These are phyloP conservation scores for Bostrychus sinensis DNA, from an alignment of 2,113 vertebrate species.

Conservation along the genomic window DNA sequence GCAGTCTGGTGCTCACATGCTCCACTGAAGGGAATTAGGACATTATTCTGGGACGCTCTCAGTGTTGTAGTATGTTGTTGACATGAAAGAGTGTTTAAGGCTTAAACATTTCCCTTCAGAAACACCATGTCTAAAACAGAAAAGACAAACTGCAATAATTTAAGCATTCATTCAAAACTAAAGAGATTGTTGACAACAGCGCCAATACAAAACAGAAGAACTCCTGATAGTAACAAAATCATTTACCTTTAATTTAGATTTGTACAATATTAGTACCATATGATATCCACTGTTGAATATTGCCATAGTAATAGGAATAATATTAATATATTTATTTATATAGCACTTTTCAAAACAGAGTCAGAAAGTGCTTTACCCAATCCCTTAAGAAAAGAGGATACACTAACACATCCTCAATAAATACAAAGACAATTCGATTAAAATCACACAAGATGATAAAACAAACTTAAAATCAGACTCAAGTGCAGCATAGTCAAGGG, in stretches of 20 bases:
- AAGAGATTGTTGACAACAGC: constrained; percentile 4
- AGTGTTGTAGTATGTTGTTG: constrained; percentile 6
- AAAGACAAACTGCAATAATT: constrained; percentile 1
- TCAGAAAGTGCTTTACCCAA: no score
- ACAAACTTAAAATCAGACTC: no score
- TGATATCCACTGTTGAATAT: no score
- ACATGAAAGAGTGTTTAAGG: constrained; percentile 10
- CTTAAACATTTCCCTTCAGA: background rate
- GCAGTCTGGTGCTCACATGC: constrained; percentile 2
- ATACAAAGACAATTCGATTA: no score
- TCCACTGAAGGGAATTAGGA: constrained; percentile 6
- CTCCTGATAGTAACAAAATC: constrained; percentile 35
- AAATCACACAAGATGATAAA: no score
- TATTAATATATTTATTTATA: no score
- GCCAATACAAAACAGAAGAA: constrained; percentile 27
- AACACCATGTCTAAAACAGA: constrained; percentile 19
- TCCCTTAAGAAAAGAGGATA: no score
- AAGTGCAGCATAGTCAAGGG: no score
- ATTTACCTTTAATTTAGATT: constrained; percentile 16
- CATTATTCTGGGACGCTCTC: background rate
- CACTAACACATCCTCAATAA: no score
- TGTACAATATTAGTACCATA: background rate
- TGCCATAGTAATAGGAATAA: no score
- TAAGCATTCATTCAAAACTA: constrained; percentile 31
- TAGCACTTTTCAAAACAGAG: no score